Evolutionary conservation across 2,888 invertebrate genomes (phyloP).

Genomic region (Ypsolopha sequella): DNA sequence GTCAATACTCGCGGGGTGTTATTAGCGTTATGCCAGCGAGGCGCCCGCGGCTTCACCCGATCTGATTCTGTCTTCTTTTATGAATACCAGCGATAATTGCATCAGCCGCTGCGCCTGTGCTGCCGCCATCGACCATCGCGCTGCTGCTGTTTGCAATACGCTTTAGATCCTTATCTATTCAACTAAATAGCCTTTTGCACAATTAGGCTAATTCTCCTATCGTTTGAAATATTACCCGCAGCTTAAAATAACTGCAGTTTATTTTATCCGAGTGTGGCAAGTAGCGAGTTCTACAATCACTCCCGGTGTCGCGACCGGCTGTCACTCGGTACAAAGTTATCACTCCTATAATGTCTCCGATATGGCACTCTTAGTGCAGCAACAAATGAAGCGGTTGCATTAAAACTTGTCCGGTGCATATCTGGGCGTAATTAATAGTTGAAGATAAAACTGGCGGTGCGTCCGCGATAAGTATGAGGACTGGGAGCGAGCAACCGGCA

Average conservation of each 20-base stretch:
- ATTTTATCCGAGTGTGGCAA: not conserved
- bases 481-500: not conserved
- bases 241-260: not conserved
- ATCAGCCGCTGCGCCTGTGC: constrained; percentile 27
- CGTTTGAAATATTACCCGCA: constrained; percentile 1
- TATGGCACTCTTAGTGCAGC: constrained; percentile 54
- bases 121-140: constrained; percentile 15
- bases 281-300: constrained; percentile 1
- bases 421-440: constrained; percentile 65
- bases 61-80: constrained; percentile 61
- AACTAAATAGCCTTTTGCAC: constrained; percentile 2
- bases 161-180: constrained; percentile 2
- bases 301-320: constrained; percentile 24
- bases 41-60: constrained; percentile 52
- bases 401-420: constrained; percentile 65
- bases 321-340: constrained; percentile 50
- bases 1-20: constrained; percentile 56
- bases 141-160: constrained; percentile 11
- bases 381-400: constrained; percentile 70
- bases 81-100: constrained; percentile 57
- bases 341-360: constrained; percentile 48
- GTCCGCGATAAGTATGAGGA: constrained; percentile 28
- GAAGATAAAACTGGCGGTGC: constrained; percentile 51
- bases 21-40: constrained; percentile 47
- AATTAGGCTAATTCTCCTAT: constrained; percentile 6